phyloP scores from a whole-genome alignment of 2,888 invertebrate genomes.

The Trissolcus brochymenae region DNA sequence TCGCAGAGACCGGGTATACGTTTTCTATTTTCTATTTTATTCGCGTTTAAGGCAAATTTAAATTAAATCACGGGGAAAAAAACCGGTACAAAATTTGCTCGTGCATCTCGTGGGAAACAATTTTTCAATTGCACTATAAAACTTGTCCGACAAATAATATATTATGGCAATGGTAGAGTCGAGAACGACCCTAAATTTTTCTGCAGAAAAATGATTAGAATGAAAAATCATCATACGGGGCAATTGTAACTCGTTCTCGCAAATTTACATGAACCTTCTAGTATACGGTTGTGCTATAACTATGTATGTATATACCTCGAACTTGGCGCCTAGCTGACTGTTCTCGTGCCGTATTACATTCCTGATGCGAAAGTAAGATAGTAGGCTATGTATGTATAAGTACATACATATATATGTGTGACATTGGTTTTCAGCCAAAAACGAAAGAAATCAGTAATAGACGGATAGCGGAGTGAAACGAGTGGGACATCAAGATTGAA shows the following conservation, averaged over 20 bases:
- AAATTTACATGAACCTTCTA: conserved; percentile 49
- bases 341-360: conserved; percentile 56
- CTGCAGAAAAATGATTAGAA: conserved; percentile 33
- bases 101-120: not conserved
- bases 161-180: conserved; percentile 12
- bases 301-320: conserved; percentile 45
- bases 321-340: conserved; percentile 58
- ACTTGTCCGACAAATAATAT: conserved; percentile 11
- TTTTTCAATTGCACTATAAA: conserved; percentile 16
- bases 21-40: no score
- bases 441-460: conserved; percentile 51
- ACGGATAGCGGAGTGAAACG: conserved; percentile 22
- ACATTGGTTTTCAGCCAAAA: conserved; percentile 56
- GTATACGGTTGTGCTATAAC: conserved; percentile 32
- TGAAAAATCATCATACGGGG: conserved; percentile 39
- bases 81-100: no score
- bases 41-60: no score
- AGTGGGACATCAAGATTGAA: conserved; percentile 38
- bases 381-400: conserved; percentile 5
- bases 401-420: conserved; percentile 26
- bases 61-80: no score
- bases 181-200: conserved; percentile 17
- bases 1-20: no score
- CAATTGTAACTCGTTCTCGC: conserved; percentile 42
- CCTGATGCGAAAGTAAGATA: conserved; percentile 54